Conservation (phyloP, 1,140 invertebrate species). For the Lethrus apterus region DNA sequence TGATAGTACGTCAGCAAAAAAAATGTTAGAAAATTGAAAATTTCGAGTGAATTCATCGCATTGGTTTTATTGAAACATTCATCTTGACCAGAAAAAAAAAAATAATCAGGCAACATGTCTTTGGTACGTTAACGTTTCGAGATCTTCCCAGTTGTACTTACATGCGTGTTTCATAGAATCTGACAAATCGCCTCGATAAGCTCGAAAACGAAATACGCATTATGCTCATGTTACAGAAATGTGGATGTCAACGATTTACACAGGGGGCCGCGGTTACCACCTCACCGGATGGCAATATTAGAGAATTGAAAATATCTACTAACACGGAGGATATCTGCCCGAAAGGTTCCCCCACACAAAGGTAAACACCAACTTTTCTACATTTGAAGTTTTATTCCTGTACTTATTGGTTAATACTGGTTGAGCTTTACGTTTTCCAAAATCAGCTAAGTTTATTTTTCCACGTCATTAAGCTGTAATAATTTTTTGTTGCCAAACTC, state of each 20-base stretch:
- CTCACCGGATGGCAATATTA: not conserved
- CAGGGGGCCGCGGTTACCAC: not conserved
- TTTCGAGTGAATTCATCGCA: conserved; percentile 5
- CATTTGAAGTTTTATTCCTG: not conserved
- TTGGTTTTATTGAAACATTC: not conserved
- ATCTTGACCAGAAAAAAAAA: not conserved
- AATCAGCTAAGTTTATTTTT: not conserved
- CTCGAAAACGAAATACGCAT: conserved; percentile 17
- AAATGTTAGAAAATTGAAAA: conserved; percentile 8
- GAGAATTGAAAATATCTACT: not conserved
- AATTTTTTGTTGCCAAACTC: too few species aligned
- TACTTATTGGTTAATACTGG: not conserved
- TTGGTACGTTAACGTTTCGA: not conserved
- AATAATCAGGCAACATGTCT: conserved; percentile 9
- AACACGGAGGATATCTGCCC: not conserved
- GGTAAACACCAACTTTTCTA: not conserved
- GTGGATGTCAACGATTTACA: not conserved
- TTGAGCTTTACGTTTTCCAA: not conserved
- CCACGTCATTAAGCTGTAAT: not conserved
- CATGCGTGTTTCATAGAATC: not conserved
- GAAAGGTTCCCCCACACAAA: not conserved
- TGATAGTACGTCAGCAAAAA: conserved; percentile 8
- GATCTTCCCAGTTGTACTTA: not conserved
- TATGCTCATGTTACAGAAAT: conserved; percentile 11
- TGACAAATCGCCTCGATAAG: conserved; percentile 16